Base-by-base conservation (phyloP, 2,888 invertebrate species). In the Lasioglossum lativentre region DNA sequence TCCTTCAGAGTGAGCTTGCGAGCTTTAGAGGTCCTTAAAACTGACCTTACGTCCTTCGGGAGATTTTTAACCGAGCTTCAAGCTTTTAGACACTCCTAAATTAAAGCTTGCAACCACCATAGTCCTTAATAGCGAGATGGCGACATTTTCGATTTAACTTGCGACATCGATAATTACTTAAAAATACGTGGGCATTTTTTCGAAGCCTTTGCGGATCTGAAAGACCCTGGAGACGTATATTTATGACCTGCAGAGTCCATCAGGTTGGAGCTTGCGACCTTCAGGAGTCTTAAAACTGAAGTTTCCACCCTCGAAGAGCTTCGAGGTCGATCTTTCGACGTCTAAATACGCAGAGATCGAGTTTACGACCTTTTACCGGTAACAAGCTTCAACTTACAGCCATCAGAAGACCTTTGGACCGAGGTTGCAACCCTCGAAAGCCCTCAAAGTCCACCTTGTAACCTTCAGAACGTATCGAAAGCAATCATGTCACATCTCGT, bases 401-500 rank as follows among this genome's bases (percentile, higher is more conserved):
- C 38, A 12, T 38, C 40, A n/a, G n/a, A 70, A 23, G 23, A 70
- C 42, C 71, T 42, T 23, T 42, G 12, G 27, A 42, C 27, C 71
- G 71, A 71, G 71, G 16, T 70, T 70, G 40, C 40, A 40, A 14
- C 70, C n/a, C 40, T 40, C n/a, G 23, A 4, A 40, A 63, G 16
- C 63, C 30, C 16, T 63, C 27, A 52, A 27, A 27, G 16, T 63
- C 63, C 14, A 16, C 2, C 30, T 63, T 27, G 30, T 63, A 63
- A 63, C 63, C 30, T 63, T 63, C 16, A 6, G 63, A 30, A 63
- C 63, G 38, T 38, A 40, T n/a, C 12, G 23, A 40, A n/a, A 70
- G 38, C 70, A 68, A 68, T 68, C 34, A 68, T 68, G 66, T 68
- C 34, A 38, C 66, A 34, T 70, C 23, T 70, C n/a, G n/a, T 70